Base-by-base conservation (phyloP, 2,113 vertebrate genomes). In the Acrocephalus kingi region DNA sequence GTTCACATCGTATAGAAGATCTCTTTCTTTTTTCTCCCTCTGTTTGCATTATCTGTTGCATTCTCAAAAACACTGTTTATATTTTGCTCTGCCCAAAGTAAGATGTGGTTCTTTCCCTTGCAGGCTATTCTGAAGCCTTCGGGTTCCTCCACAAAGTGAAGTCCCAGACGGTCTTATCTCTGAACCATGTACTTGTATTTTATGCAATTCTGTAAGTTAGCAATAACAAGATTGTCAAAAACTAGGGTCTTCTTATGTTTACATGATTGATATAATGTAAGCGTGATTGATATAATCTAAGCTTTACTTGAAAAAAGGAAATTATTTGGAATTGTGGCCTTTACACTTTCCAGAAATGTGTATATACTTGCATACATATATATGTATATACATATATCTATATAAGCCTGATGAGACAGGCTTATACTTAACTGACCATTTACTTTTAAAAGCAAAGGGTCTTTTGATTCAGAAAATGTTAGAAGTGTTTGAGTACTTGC, bases 151-250 rank as follows among this genome's bases (percentile, higher is more conserved):
- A 97, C 30, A 96, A 95, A 97, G 66, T 97, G 73, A 98, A 98
- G 63, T 90, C 95, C 49, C 94, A 97, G 91, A 98, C 98, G 76
- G 92, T 97, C 5, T 90, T 97, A 2, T 98, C 98, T 88, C 95
- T 99, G 78, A 99, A 98, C 89, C 98, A 98, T 7, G 62, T 99
- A 62, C 98, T 99, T 80, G 45, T 98, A 46, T 92, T 99, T 95
- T 99, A 99, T 4, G 97, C 99, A 94, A 35, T 99, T 93, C 93
- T 99, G 99, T 99, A 97, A 99, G 99, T 99, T 89, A 59, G 56
- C 51, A 37, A 46, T 81, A 55, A 31, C 24, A 84, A 56, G 18
- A n/a, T 59, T 63, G 11, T 67, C 6, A 72, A 81, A 82, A 81
- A 62, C 14, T 63, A n/a, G 2, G 3, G 4, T 66, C 77, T 90